Evolutionary conservation across 1,140 invertebrate genomes (phyloP).

Genomic region (Lasaia peninsularis): DNA sequence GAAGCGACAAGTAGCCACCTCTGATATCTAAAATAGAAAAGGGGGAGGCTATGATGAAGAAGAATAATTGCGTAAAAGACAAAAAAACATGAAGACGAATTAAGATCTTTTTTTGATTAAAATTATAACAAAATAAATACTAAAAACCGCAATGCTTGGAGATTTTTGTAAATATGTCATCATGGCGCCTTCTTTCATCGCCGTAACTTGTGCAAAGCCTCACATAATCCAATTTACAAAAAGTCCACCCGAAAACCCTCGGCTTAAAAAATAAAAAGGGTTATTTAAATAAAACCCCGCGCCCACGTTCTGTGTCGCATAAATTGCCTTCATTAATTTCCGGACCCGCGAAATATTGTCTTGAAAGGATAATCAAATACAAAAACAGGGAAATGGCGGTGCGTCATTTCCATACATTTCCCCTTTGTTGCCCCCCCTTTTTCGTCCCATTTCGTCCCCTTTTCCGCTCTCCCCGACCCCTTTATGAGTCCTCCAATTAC

Average conservation of each 20-base stretch:
- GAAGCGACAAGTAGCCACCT: too few species aligned
- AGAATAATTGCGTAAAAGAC: too few species aligned
- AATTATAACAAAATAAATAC: too few species aligned
- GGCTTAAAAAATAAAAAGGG: constrained; percentile 51
- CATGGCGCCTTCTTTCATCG: neutral
- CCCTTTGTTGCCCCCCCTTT: constrained; percentile 38
- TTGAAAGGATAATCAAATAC: constrained; percentile 77
- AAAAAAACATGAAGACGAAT: too few species aligned
- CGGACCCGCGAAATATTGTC: constrained; percentile 74
- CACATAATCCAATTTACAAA: constrained; percentile 55
- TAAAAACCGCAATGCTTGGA: too few species aligned
- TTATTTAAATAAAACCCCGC: constrained; percentile 74
- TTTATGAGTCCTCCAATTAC: constrained; percentile 72
- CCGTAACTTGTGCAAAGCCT: neutral
- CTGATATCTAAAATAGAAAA: too few species aligned
- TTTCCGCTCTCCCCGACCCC: constrained; percentile 61
- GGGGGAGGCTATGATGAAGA: too few species aligned
- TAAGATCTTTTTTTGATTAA: too few species aligned
- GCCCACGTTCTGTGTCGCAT: constrained; percentile 65
- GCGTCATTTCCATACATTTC: constrained; percentile 75
- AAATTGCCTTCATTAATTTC: constrained; percentile 76
- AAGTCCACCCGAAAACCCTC: constrained; percentile 52
- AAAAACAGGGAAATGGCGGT: constrained; percentile 75
- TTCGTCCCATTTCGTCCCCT: constrained; percentile 54
- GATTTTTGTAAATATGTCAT: neutral